Base-by-base conservation (phyloP, 2,888 invertebrate species). In the Calliopum simillimum region DNA sequence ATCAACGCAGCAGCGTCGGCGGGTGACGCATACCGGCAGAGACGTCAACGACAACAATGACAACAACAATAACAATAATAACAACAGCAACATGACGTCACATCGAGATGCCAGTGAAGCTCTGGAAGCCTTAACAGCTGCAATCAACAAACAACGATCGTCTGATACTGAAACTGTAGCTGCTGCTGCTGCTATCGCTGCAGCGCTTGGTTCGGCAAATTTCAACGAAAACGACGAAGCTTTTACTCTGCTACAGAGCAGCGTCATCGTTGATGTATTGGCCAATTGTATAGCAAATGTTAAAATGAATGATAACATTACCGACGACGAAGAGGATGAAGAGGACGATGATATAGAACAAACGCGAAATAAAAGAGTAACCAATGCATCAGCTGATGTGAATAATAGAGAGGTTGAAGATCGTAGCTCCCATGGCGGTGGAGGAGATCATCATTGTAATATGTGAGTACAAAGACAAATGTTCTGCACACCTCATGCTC, bases 1-100 rank as follows among this genome's bases (percentile, higher is more conserved):
- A 44, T 12, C 33, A 12, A 8, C 33, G 33, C 33, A 33, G 33
- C 33, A 33, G 33, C 33, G 8, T 33, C 33, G 5, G 33, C 33
- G 33, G 47, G 44, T 53, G 61, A 68, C 68, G 62, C 46, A 68
- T 58, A 59, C 58, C 41, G 3, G n/a, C 25, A 33, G 14, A n/a
- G 44, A 61, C 46, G 23, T 8, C 19, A 43, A 43, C 41, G 19
- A 43, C 59, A 43, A 19, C 64, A 41, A 16, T 21, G 25, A 51
- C 25, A 64, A 64, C 21, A 6, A 16, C 33, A 25, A 21, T 51
- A n/a, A 43, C 19, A 33, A 8, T 3, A n/a, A 13, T 4, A n/a
- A 14, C 6, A 41, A n/a, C 44, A 44, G 51, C 8, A 53, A 23
- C 8, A 44, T 62, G 41, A 53, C 62, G 53, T 61, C 68, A 51